Percentiles rank a stretch among this genome's conserved stretches.
phyloP scores from a whole-genome alignment of 2,113 vertebrate species.

The Baryphthengus martii region DNA sequence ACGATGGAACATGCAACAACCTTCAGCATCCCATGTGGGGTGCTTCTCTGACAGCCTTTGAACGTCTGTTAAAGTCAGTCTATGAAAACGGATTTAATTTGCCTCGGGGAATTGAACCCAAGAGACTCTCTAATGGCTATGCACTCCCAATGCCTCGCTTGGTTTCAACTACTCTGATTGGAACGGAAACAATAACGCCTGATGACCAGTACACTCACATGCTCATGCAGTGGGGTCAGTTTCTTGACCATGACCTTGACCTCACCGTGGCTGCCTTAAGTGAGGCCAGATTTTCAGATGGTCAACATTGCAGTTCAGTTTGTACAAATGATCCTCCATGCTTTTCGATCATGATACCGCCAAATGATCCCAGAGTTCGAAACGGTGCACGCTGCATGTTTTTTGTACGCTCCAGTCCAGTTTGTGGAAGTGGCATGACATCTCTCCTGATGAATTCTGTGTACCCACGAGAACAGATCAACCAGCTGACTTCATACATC shows the following conservation, averaged over 20 bases:
- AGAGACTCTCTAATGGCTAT: constrained; percentile 80
- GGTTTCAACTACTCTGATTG: constrained; percentile 90
- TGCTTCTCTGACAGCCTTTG: constrained; percentile 94
- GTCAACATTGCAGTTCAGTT: constrained; percentile 87
- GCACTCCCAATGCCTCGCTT: constrained; percentile 86
- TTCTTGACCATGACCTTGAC: constrained; percentile 95
- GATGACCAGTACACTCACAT: constrained; percentile 94
- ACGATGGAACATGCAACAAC: constrained; percentile 97
- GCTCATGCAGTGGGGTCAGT: constrained; percentile 99
- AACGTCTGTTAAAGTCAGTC: constrained; percentile 91
- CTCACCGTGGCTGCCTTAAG: constrained; percentile 92
- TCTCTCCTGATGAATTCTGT: constrained; percentile 98
- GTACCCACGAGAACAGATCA: constrained; percentile 95
- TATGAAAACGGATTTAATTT: constrained; percentile 98
- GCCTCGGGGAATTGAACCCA: constrained; percentile 81
- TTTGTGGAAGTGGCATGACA: constrained; percentile 97
- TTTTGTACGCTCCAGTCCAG: constrained; percentile 95
- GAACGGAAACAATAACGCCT: constrained; percentile 89
- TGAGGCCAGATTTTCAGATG: constrained; percentile 94
- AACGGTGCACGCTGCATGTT: constrained; percentile 94
- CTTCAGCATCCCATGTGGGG: constrained; percentile 98
- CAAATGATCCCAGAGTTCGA: constrained; percentile 83
- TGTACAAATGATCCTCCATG: constrained; percentile 95
- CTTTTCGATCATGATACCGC: constrained; percentile 91
- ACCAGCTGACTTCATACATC: constrained; percentile 95